Evolutionary conservation across 1,140 invertebrate species (phyloP), one percentile per base, ranked within the genome.

Genomic region (Tenebrio molitor): DNA sequence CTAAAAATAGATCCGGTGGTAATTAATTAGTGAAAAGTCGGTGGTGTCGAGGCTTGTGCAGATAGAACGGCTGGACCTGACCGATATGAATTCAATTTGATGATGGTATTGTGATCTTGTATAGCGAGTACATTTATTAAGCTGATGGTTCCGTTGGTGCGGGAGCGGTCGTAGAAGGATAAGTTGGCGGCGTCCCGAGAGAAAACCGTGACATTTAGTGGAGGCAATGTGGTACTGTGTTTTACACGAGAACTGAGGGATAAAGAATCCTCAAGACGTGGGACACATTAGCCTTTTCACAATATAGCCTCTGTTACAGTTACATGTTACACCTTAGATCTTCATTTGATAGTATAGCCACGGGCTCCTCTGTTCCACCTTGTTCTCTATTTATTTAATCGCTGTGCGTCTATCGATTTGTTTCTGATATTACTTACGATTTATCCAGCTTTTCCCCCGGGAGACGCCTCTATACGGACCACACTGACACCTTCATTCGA

Each of bases 191-290:
- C 41, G 10, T 74, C 72, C 58, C 72, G 19, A 15, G 72, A 69
- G 72, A 70, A 69, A 70, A 74, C 72, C 50, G 42, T 74, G 72
- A 70, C 72, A 74, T 74, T 74, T 74, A 74, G 67, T 70, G 41
- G 64, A 74, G 63, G 62, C 70, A 72, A 72, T 72, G 70, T 72
- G 62, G 70, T 72, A 62, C 62, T 64, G 62, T 66, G 70, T 72
- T 72, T 72, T 72, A 72, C 70, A 72, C 70, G 62, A 50, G 62
- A 72, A 64, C 63, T 29, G 70, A 62, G 70, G 70, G 63, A 72
- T 72, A 72, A 72, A 72, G 70, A 72, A 72, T 72, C 46, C 70
- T 66, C 62, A 66, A 72, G 70, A 67, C 70, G 62, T 50, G 62
- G 63, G 63, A 66, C 70, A 72, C 70, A 64, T 72, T 72, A 72